phyloP scores from a whole-genome alignment of 2,888 invertebrate genomes.

The Poecilobothrus nobilitatus region DNA sequence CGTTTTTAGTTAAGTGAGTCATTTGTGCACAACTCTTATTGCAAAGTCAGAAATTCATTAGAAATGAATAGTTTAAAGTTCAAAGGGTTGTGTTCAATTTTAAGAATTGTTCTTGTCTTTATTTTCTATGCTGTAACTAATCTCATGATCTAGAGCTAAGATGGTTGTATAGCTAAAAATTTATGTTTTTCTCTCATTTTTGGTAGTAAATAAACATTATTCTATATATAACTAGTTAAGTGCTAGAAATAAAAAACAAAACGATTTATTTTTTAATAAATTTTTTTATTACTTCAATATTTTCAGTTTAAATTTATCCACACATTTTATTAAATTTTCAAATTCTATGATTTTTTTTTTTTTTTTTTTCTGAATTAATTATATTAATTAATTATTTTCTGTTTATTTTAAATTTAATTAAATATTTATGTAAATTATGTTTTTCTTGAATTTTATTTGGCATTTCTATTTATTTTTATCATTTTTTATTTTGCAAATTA shows the following conservation, averaged over 20 bases:
- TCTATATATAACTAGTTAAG: no score
- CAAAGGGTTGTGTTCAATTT: no score
- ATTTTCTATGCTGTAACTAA: no score
- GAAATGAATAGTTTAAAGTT: no score
- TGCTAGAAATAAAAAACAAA: neutral
- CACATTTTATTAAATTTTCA: conserved; percentile 2
- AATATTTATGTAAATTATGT: neutral
- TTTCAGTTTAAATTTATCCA: neutral
- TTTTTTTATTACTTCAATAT: neutral
- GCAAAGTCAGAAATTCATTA: no score
- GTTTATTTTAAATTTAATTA: neutral
- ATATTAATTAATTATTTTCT: neutral
- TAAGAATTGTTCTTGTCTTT: no score
- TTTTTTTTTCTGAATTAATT: neutral
- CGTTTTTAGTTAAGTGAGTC: no score
- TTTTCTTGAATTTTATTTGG: neutral
- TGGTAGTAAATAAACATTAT: no score
- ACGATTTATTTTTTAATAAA: neutral
- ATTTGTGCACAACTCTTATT: no score
- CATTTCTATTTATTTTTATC: neutral
- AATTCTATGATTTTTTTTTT: neutral
- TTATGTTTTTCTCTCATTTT: no score
- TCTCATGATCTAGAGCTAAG: no score
- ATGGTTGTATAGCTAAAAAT: no score
- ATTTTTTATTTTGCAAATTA: neutral